Base-by-base conservation (phyloP, 2,113 vertebrate species). In the Podarcis muralis region DNA sequence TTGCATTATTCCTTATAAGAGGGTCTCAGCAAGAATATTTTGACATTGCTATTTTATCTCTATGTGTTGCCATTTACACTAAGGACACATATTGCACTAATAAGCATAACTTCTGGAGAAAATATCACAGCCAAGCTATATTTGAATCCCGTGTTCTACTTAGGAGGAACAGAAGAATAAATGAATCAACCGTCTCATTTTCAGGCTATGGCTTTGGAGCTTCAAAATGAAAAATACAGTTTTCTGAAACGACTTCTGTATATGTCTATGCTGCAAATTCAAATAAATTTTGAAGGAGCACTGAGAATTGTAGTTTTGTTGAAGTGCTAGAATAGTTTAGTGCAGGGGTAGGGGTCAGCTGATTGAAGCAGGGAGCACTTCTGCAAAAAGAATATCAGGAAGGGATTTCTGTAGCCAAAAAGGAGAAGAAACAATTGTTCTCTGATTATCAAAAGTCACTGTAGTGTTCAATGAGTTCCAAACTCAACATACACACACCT, bases 31-130 rank as follows among this genome's bases (percentile, higher is more conserved):
- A 85, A 35, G 53, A 89, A 81, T 81, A 18, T 74, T 74, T 75
- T 65, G 83, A 72, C 88, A 85, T 35, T 65, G 11, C 57, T 25
- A 37, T 74, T 89, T 84, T 81, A 81, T 81, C 68, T 81, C 48
- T 74, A 30, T 37, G 20, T 25, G 37, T 62, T 82, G 20, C 57
- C 43, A 2, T 71, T 87, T 59, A 65, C 35, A 74, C 57, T 13
- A 62, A 65, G 69, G 27, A 27, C 69, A n/a, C 15, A 82, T 75
- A 32, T 37, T n/a, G 53, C 18, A 16, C 65, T 71, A 68, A 71
- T 84, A 84, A 84, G 68, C 83, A 68, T n/a, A 25, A 16, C 25
- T 69, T 48, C 27, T 43, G 62, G 3, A 69, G 32, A 30, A 68
- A 27, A 69, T n/a, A 40, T 30, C 65, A 3, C 40, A 5, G 68